Base-by-base conservation (phyloP, 2,888 invertebrate genomes). In the Lasioglossum marginatum region DNA sequence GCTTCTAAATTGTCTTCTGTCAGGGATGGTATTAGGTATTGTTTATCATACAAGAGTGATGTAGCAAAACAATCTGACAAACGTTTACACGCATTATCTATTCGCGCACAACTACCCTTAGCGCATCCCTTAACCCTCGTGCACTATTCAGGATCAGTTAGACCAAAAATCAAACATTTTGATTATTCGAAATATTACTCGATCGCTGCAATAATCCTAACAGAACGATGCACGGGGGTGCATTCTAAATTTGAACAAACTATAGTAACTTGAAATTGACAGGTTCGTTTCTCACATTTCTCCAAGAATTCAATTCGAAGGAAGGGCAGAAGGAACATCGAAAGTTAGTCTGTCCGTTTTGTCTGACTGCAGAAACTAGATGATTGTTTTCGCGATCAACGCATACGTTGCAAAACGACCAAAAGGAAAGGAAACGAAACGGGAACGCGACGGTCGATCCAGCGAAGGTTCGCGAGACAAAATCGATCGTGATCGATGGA, bases 331-430 rank as follows among this genome's bases (percentile, higher is more conserved):
- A 31, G 16, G 16, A 70, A 45, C 45, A 70, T 79, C 27, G 52
- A 68, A 60, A 66, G 27, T 57, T 8, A 66, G 16, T 70, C 40
- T 72, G 72, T 45, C 40, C 60, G 27, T 63, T 52, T 76, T 27
- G 45, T 60, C 37, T 60, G 34, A 23, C 68, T 14, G 5, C 12
- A 40, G 23, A 43, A 52, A 78, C n/a, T 48, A 19, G n/a, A 77
- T 68, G n/a, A 81, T 76, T 16, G 52, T 83, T 81, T 77, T 43
- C 66, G 66, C 66, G 48, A 68, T 71, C 60, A 60, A 68, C 31
- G 68, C 68, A 34, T 34, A 52, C 66, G 63, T 77, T 76, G 72
- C 76, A 27, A 52, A 75, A 75, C 78, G 82, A 76, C 82, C 83
- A 70, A 60, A 60, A 34, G 40, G 71, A 71, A 63, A 43, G 70